Evolutionary conservation across 2,888 invertebrate species (phyloP), one percentile per base, ranked within the genome.

Genomic region (Argyra leucocephala): DNA sequence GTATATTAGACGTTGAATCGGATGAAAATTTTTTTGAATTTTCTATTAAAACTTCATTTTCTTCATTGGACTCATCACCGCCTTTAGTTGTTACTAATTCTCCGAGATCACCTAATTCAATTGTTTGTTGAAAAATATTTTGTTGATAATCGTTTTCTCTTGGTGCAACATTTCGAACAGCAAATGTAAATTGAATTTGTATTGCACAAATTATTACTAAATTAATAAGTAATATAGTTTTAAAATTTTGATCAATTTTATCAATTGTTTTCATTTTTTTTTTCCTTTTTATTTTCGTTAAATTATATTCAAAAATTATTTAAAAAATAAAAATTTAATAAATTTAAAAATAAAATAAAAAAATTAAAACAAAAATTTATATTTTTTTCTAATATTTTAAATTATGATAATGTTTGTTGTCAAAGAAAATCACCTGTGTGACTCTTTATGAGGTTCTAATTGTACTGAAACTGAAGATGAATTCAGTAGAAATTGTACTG

Each of bases 91-190:
- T n/a, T 48, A 31, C 9, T 10, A 12, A 7, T 48, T n/a, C 48
- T 12, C n/a, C 48, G 18, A 48, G 18, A 48, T 48, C 15, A 48
- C 48, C 18, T 48, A 48, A 48, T 48, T 48, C 48, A 18, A 48
- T 48, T 48, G 48, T 48, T 48, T 48, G 48, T 48, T 48, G 48
- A 48, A 48, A 48, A 48, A 48, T 48, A 48, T 48, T 48, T 48
- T 48, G 48, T 48, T 48, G 18, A 48, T 48, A 18, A 18, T 48
- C 1, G 2, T 48, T 1, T 48, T 48, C 18, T 18, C 12, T 3
- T 37, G 5, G 6, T 37, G 18, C 12, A 18, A 48, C 6, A 48
- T 48, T 48, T 48, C 48, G 48, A n/a, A 5, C 12, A 48, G 12
- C 15, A 48, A 2, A 5, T 12, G 15, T 48, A 12, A n/a, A 5